A percentile compares a stretch with the other conserved stretches of the same genome.
These are phyloP conservation scores for Pachycephala philippinensis DNA, from an alignment of 2,113 vertebrate genomes.

Conservation along the genomic window DNA sequence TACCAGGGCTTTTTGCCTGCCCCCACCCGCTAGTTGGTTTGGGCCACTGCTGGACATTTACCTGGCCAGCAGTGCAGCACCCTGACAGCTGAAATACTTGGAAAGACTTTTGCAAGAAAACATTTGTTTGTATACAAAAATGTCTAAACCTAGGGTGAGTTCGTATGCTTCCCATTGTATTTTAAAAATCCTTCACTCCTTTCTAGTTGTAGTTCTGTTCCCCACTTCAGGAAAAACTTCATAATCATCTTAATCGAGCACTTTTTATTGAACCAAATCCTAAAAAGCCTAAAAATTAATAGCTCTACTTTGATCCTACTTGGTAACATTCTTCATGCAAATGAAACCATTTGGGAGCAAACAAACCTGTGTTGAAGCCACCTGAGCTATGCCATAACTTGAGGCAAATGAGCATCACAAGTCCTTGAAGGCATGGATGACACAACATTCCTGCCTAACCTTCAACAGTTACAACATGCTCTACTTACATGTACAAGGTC, in stretches of 20 bases:
- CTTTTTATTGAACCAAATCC: background rate
- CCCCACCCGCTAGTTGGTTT: accelerated
- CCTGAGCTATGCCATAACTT: background rate
- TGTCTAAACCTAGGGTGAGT: background rate
- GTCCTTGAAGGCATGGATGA: background rate
- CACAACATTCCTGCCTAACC: background rate
- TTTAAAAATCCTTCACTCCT: background rate
- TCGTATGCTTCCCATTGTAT: background rate
- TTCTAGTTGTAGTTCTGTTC: background rate
- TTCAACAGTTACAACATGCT: background rate
- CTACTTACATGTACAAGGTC: background rate
- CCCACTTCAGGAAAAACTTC: background rate
- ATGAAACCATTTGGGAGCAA: background rate
- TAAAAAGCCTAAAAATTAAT: background rate
- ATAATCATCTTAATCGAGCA: background rate
- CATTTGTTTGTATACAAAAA: background rate
- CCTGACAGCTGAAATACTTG: background rate
- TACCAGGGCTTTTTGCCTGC: background rate
- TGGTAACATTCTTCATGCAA: background rate
- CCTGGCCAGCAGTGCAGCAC: background rate
- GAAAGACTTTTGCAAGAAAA: background rate
- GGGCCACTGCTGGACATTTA: background rate
- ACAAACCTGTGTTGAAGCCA: background rate
- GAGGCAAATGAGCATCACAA: background rate
- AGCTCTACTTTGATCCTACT: background rate